These are phyloP conservation scores for Nesogale talazaci DNA, from an alignment of 2,113 vertebrate genomes.

Conservation along the genomic window DNA sequence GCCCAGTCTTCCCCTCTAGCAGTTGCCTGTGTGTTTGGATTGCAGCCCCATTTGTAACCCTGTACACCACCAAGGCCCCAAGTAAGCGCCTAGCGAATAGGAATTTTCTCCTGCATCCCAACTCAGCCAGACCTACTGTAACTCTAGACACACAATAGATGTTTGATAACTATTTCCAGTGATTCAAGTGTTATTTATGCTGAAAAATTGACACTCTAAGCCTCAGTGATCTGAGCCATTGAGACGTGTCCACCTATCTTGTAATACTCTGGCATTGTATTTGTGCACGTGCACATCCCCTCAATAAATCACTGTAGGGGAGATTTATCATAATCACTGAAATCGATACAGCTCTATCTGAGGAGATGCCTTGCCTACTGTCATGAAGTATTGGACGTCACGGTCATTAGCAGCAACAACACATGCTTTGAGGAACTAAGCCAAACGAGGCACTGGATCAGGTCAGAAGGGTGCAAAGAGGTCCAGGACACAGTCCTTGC, in stretches of 20 bases:
- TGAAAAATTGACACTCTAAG: not conserved
- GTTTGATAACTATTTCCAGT: not conserved
- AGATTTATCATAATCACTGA: conserved; percentile 15
- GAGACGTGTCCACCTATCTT: not conserved
- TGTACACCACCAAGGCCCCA: too few species aligned
- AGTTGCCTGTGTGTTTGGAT: too few species aligned
- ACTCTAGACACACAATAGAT: not conserved
- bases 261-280: not conserved
- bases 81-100: not conserved
- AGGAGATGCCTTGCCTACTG: not conserved
- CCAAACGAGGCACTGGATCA: not conserved
- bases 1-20: too few species aligned
- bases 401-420: not conserved
- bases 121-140: not conserved
- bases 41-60: too few species aligned
- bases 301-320: not conserved
- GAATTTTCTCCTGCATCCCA: not conserved
- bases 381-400: not conserved
- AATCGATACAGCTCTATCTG: not conserved
- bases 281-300: not conserved
- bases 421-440: not conserved
- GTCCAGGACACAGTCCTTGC: not conserved
- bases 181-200: not conserved
- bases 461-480: not conserved
- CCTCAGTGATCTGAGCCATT: not conserved